Percentiles rank a stretch among this genome's conserved stretches.
These are phyloP conservation scores for Syngnathus floridae DNA, from an alignment of 2,113 vertebrate genomes.

Conservation along the genomic window DNA sequence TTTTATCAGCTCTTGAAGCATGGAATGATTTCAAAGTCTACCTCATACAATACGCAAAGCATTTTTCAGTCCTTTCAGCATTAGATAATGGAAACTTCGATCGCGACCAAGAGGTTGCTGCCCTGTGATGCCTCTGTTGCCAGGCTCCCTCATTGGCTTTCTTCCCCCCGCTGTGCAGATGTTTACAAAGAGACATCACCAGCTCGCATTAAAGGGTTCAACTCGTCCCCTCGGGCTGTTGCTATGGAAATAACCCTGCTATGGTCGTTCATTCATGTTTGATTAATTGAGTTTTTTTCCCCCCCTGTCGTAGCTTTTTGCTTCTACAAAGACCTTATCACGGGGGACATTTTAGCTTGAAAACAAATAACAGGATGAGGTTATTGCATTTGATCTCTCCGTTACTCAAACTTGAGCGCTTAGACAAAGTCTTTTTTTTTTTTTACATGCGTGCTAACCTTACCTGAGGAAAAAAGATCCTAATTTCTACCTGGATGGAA, in stretches of 20 bases:
- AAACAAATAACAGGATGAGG: conserved; percentile 50
- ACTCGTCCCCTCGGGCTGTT: conserved; percentile 70
- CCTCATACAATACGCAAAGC: conserved; percentile 35
- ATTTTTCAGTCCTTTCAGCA: conserved; percentile 52
- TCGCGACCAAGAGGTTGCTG: conserved; percentile 65
- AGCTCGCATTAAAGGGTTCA: conserved; percentile 69
- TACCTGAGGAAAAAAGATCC: background rate
- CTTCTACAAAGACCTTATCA: conserved; percentile 57
- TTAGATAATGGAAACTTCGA: conserved; percentile 66
- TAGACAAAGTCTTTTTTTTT: conserved; percentile 10
- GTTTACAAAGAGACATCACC: conserved; percentile 72
- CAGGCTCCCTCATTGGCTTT: conserved; percentile 61
- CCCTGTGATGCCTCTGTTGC: conserved; percentile 67
- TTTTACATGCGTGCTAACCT: conserved; percentile 24
- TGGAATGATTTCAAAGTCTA: conserved; percentile 24
- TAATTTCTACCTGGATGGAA: conserved; percentile 50
- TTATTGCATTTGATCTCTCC: conserved; percentile 28
- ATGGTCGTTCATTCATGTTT: conserved; percentile 69
- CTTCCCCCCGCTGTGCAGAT: conserved; percentile 59
- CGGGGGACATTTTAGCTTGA: conserved; percentile 54
- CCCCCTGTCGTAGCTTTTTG: conserved; percentile 40
- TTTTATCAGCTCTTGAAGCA: conserved; percentile 11
- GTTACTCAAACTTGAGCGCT: conserved; percentile 4
- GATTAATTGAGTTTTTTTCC: conserved; percentile 67
- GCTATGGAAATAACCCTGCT: conserved; percentile 72